Percentiles rank a stretch among this genome's conserved stretches.
Conservation (phyloP, 2,797 vertebrate genomes). For the Spinus pinus region DNA sequence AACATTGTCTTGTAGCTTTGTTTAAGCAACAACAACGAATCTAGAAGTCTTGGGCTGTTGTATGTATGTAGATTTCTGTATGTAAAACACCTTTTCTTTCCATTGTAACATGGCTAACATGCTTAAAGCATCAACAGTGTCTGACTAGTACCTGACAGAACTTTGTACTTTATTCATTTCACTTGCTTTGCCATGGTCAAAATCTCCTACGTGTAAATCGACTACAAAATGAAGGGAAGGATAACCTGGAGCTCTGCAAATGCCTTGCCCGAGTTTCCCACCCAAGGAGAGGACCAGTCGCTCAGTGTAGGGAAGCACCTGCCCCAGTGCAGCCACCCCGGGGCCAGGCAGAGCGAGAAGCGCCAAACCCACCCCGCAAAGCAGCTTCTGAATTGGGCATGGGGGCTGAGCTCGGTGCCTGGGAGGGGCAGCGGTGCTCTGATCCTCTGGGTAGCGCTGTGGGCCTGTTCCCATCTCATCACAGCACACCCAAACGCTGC, state of each 20-base stretch:
- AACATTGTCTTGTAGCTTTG: conserved; percentile 46
- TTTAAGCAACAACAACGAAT: conserved; percentile 61
- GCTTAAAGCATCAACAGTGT: conserved; percentile 91
- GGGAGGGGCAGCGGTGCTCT: background rate
- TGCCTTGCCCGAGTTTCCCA: conserved; percentile 56
- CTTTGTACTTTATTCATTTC: conserved; percentile 97
- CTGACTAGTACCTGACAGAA: conserved; percentile 94
- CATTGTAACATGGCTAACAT: conserved; percentile 96
- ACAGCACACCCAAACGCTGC: conserved; percentile 47
- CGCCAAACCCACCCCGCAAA: background rate
- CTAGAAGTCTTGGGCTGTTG: conserved; percentile 70
- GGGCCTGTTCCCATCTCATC: conserved; percentile 29
- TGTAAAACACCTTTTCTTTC: conserved; percentile 93
- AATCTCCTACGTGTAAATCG: conserved; percentile 92
- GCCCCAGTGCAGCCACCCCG: background rate
- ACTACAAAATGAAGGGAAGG: conserved; percentile 88
- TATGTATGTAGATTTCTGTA: conserved; percentile 91
- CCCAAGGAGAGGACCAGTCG: conserved; percentile 26
- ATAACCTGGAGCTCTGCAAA: conserved; percentile 97
- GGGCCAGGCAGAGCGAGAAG: conserved; percentile 25
- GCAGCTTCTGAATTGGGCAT: background rate
- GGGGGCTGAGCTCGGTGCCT: background rate
- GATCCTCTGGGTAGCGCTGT: background rate
- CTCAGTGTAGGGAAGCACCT: conserved; percentile 57
- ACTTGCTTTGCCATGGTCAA: conserved; percentile 96